Conservation (phyloP, 2,113 vertebrate genomes). For the Setophaga coronata region DNA sequence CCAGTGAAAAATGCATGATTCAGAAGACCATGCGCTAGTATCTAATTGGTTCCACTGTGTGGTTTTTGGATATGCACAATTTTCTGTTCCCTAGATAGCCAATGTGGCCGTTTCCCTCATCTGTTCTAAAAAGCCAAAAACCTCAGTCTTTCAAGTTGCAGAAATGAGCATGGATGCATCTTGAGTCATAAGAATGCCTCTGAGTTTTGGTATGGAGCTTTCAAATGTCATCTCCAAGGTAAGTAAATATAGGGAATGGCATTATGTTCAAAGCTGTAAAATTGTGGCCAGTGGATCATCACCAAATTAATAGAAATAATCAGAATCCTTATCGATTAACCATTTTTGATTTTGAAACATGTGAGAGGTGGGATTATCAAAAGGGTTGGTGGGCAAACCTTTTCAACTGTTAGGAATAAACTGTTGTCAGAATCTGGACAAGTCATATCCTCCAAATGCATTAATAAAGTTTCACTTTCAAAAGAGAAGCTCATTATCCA, state of each 20-base stretch:
- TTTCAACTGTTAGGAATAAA: background rate
- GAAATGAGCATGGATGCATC: background rate
- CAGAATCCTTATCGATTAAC: background rate
- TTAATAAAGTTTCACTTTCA: background rate
- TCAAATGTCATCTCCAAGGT: background rate
- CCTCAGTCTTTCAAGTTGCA: background rate
- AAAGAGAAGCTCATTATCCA: background rate
- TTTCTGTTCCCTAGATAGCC: background rate
- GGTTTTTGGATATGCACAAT: background rate
- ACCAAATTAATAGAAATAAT: background rate
- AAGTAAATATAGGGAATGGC: background rate
- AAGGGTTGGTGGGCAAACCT: background rate
- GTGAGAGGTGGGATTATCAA: background rate
- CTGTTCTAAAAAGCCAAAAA: background rate
- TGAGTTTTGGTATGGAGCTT: background rate
- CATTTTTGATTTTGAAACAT: background rate
- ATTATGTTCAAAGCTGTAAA: background rate
- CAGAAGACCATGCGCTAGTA: background rate
- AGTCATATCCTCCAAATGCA: background rate
- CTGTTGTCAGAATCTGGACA: background rate
- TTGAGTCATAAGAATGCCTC: background rate
- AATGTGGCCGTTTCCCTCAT: background rate
- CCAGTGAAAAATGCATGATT: background rate
- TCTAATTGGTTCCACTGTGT: background rate
- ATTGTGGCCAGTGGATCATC: background rate